phyloP scores from a whole-genome alignment of 2,113 vertebrate species.

The Lynx canadensis region DNA sequence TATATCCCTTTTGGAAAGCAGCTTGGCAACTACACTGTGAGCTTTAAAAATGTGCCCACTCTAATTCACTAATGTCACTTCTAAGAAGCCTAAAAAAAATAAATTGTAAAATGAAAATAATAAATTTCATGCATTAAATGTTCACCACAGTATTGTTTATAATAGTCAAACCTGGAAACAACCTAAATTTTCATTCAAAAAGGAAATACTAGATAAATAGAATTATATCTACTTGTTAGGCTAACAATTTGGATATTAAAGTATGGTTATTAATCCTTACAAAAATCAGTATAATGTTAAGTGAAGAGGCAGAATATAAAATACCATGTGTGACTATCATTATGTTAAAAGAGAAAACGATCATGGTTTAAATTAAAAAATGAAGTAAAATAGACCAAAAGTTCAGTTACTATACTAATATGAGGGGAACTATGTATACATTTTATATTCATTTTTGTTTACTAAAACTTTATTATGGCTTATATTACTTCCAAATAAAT shows the following conservation, averaged over 20 bases:
- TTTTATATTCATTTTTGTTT: not conserved
- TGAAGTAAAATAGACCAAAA: slow-evolving; percentile 1
- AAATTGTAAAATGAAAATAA: not conserved
- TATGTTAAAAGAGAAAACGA: not conserved
- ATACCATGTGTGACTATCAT: not conserved
- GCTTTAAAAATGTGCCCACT: not conserved
- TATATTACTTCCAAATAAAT: slow-evolving; percentile 21
- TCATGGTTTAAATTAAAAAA: not conserved
- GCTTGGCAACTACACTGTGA: not conserved
- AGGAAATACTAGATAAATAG: not conserved
- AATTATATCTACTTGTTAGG: not conserved
- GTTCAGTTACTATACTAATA: not conserved
- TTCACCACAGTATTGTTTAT: not conserved
- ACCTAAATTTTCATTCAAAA: not conserved
- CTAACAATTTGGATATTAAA: not conserved
- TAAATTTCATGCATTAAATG: not conserved
- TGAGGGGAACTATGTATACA: not conserved
- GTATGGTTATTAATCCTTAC: not conserved
- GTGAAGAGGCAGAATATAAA: slow-evolving; percentile 20
- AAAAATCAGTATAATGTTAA: slow-evolving; percentile 3
- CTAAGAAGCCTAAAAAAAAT: slow-evolving; percentile 18
- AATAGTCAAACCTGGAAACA: not conserved
- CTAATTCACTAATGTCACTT: slow-evolving; percentile 33
- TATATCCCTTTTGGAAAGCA: not conserved
- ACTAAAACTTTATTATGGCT: not conserved